Evolutionary conservation across 2,113 vertebrate genomes (phyloP).

Genomic region (Peromyscus maniculatus): DNA sequence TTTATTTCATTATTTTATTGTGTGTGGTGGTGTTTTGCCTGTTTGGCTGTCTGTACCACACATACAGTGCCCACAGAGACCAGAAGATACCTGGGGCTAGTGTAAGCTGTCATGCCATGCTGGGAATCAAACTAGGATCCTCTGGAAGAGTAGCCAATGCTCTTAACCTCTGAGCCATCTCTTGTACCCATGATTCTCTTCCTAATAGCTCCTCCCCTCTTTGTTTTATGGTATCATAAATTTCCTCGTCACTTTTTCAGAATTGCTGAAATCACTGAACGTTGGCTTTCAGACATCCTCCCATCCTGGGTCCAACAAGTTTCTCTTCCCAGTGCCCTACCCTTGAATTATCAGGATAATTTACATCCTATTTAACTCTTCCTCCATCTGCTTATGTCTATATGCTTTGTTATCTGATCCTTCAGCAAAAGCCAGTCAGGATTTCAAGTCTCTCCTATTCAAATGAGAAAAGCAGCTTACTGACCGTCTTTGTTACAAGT

Average conservation of each 20-base stretch:
- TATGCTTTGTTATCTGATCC: background rate
- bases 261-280: background rate
- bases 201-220: background rate
- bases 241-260: background rate
- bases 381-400: background rate
- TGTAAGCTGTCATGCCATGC: background rate
- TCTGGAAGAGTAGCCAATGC: background rate
- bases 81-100: no score
- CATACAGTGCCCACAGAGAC: background rate
- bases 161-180: background rate
- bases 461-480: background rate
- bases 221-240: background rate
- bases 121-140: background rate
- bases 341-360: background rate
- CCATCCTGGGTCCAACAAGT: background rate
- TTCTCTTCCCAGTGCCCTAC: background rate
- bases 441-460: background rate
- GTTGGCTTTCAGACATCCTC: background rate
- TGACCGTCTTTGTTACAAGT: slow-evolving; percentile 51
- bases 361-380: background rate
- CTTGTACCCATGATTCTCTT: background rate
- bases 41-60: no score
- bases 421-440: background rate
- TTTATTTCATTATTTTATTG: background rate
- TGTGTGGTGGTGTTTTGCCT: no score